These are phyloP conservation scores for Psilopsiagon aurifrons DNA, from an alignment of 2,113 vertebrate species.

Conservation along the genomic window DNA sequence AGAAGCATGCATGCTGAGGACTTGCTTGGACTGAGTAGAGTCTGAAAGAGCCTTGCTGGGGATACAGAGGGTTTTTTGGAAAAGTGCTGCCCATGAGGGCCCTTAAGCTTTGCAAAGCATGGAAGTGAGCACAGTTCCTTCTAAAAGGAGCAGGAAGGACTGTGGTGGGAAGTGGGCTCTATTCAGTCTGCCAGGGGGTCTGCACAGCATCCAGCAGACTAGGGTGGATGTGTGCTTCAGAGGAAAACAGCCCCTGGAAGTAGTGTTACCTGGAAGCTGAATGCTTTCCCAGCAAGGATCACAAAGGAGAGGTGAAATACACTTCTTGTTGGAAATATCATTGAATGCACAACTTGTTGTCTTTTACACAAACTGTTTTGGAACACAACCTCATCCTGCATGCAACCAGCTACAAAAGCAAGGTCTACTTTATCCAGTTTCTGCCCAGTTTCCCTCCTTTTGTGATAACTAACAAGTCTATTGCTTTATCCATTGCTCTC, in stretches of 20 bases:
- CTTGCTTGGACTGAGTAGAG: neutral
- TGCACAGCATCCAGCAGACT: neutral
- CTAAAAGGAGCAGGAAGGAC: neutral
- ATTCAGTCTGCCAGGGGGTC: neutral
- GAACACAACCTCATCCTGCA: neutral
- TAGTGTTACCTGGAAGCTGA: neutral
- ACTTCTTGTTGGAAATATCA: neutral
- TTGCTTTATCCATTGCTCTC: neutral
- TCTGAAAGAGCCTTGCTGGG: accelerated
- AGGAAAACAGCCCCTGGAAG: neutral
- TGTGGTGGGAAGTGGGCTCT: neutral
- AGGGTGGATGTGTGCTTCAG: accelerated
- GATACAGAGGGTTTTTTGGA: neutral
- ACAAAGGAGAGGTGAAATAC: neutral
- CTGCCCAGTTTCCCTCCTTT: neutral
- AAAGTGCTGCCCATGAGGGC: neutral
- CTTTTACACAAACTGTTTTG: neutral
- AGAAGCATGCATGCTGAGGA: neutral
- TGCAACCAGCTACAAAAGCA: neutral
- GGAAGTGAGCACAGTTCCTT: neutral
- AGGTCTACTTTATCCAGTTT: neutral
- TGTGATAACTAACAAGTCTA: neutral
- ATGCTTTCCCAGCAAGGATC: neutral
- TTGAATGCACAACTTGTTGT: neutral
- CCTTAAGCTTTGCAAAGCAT: neutral